These are phyloP conservation scores for Volucella bombylans DNA, from an alignment of 2,888 invertebrate genomes.

Conservation along the genomic window DNA sequence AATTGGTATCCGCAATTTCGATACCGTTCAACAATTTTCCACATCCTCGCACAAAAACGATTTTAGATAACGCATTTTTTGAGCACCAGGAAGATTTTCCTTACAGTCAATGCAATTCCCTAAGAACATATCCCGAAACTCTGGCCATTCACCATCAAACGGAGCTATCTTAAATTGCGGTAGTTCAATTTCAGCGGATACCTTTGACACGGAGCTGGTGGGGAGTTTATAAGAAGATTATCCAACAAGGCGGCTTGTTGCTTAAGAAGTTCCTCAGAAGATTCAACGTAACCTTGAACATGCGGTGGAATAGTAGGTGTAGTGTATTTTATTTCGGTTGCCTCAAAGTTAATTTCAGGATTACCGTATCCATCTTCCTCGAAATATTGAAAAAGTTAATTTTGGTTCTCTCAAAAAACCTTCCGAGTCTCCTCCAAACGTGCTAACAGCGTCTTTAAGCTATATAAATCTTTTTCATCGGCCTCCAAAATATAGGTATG, in stretches of 20 bases:
- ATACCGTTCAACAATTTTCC: slow-evolving; percentile 27
- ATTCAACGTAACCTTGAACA: not conserved
- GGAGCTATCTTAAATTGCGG: slow-evolving; percentile 4
- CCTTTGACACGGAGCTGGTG: too few relatives aligned
- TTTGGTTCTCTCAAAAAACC: too few relatives aligned
- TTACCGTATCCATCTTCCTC: too few relatives aligned
- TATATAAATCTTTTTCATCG: too few relatives aligned
- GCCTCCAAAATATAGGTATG: too few relatives aligned
- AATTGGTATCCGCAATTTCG: slow-evolving; percentile 33
- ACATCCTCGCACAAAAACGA: slow-evolving; percentile 23
- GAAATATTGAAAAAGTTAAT: too few relatives aligned
- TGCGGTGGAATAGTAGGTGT: not conserved
- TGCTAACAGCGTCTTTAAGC: too few relatives aligned
- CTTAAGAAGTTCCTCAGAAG: slow-evolving; percentile 3
- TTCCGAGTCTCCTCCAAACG: too few relatives aligned
- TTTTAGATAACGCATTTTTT: slow-evolving; percentile 36
- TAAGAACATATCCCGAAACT: slow-evolving; percentile 29
- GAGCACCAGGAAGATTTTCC: not conserved
- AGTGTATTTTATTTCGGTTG: too few relatives aligned
- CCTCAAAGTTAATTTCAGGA: too few relatives aligned
- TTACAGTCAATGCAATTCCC: slow-evolving; percentile 18
- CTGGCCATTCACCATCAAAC: slow-evolving; percentile 24
- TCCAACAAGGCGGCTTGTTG: slow-evolving; percentile 19
- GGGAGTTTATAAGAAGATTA: too few relatives aligned
- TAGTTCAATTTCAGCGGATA: too few relatives aligned